These are phyloP conservation scores for Microctonus hyperodae DNA, from an alignment of 2,888 invertebrate genomes.

Conservation along the genomic window DNA sequence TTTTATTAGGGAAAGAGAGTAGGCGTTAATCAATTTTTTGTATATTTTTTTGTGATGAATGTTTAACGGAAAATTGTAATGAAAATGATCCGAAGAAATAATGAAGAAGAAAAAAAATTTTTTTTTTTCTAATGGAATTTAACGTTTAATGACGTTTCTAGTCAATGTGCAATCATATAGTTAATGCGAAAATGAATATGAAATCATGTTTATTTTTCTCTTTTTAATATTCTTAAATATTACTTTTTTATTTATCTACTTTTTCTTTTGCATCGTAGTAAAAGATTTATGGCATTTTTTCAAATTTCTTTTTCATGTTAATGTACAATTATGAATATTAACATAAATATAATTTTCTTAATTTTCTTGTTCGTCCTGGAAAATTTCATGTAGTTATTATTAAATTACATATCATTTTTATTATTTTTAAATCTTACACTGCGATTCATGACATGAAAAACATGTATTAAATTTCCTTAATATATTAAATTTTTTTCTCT, in stretches of 20 bases:
- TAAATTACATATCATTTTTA: neutral
- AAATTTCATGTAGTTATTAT: neutral
- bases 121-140: neutral
- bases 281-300: neutral
- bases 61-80: neutral
- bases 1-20: neutral
- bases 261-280: neutral
- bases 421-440: neutral
- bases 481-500: neutral
- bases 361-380: neutral
- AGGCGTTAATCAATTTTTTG: neutral
- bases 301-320: neutral
- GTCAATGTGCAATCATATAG: neutral
- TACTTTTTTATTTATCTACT: neutral
- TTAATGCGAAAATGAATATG: neutral
- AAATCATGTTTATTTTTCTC: neutral
- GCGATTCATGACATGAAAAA: neutral
- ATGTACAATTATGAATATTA: slow-evolving; percentile 11
- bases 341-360: neutral
- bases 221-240: neutral
- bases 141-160: neutral
- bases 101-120: neutral
- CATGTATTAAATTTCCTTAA: neutral
- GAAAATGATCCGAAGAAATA: neutral
- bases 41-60: neutral